A percentile compares a stretch with the other conserved stretches of the same genome.
Conservation (phyloP, 2,888 invertebrate genomes). For the Craniophora ligustri region DNA sequence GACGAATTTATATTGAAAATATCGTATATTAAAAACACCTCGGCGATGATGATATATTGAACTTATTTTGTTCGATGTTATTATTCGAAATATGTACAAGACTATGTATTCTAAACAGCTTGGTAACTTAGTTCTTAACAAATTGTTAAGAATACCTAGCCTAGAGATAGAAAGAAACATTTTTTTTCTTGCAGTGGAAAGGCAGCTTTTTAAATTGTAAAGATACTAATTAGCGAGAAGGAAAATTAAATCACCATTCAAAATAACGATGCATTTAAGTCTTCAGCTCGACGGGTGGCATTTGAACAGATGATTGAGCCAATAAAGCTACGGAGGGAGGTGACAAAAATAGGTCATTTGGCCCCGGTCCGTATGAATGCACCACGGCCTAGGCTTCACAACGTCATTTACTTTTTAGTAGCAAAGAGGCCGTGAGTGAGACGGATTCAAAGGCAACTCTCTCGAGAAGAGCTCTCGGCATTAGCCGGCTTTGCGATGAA, state of each 20-base stretch:
- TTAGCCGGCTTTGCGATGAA: slow-evolving; percentile 62
- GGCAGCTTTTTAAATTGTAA: slow-evolving; percentile 33
- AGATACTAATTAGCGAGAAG: slow-evolving; percentile 43
- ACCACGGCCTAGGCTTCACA: slow-evolving; percentile 53
- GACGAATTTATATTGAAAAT: slow-evolving; percentile 44
- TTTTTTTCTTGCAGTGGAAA: slow-evolving; percentile 10
- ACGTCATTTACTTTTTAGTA: slow-evolving; percentile 66
- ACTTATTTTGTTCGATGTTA: neutral
- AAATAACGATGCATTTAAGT: slow-evolving; percentile 52
- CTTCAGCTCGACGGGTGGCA: slow-evolving; percentile 41
- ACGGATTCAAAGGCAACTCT: slow-evolving; percentile 59
- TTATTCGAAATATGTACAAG: too few relatives aligned
- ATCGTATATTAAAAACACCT: slow-evolving; percentile 14
- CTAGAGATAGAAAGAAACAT: neutral
- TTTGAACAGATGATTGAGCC: slow-evolving; percentile 62
- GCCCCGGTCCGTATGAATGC: slow-evolving; percentile 56
- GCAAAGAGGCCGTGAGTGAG: slow-evolving; percentile 60
- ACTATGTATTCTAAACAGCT: too few relatives aligned
- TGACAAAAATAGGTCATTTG: slow-evolving; percentile 65
- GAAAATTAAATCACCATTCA: slow-evolving; percentile 41
- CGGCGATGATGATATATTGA: slow-evolving; percentile 15
- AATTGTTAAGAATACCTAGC: too few relatives aligned
- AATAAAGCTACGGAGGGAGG: slow-evolving; percentile 55
- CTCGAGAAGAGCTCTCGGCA: slow-evolving; percentile 61
- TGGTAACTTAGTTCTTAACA: too few relatives aligned